Evolutionary conservation across 2,113 vertebrate species (phyloP).

Genomic region (Silurus asotus): DNA sequence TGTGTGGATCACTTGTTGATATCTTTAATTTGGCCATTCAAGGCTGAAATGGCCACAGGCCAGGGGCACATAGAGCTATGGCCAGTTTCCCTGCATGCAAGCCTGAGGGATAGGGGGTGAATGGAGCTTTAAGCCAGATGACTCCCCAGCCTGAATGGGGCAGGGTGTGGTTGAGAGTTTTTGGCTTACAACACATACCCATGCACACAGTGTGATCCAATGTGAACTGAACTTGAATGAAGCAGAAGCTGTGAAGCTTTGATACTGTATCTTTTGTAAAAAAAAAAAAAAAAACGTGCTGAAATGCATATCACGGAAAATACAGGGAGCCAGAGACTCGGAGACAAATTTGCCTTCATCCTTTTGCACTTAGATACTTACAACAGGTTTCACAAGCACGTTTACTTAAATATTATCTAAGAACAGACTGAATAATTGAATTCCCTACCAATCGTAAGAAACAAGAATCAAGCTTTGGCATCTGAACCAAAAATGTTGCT

Average conservation of each 20-base stretch:
- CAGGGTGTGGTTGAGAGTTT: neutral
- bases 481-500: no score
- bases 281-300: neutral
- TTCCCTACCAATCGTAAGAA: no score
- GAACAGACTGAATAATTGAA: neutral
- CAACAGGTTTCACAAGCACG: neutral
- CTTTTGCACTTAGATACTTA: neutral
- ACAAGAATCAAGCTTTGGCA: no score
- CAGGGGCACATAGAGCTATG: neutral
- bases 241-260: neutral
- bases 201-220: neutral
- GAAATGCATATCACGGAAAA: neutral
- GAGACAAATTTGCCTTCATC: neutral
- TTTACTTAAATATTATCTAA: neutral
- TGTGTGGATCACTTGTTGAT: neutral
- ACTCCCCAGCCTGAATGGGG: neutral
- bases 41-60: neutral
- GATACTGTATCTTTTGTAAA: neutral
- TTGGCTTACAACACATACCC: neutral
- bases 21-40: neutral
- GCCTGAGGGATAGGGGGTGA: neutral
- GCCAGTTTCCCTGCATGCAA: neutral
- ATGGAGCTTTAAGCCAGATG: neutral
- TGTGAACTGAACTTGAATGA: neutral
- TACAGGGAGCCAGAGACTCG: neutral